Conservation (phyloP, 1,140 invertebrate genomes). For the Temnothorax curvispinosus region DNA sequence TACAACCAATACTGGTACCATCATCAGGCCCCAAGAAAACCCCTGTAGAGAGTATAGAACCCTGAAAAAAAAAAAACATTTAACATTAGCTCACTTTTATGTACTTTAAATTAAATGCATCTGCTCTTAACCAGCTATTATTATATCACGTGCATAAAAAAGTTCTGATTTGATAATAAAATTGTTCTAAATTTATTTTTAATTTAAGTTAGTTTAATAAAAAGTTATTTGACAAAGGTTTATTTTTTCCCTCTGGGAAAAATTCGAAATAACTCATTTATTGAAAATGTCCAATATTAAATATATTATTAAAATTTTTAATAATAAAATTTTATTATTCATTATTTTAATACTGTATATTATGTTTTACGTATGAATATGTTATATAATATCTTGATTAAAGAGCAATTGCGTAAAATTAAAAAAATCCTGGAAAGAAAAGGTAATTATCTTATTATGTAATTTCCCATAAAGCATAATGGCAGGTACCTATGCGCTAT, state of each 20-base stretch:
- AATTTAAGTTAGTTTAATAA: neutral
- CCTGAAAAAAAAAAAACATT: neutral
- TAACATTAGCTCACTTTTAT: neutral
- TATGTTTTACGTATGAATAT: neutral
- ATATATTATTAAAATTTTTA: neutral
- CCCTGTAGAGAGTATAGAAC: neutral
- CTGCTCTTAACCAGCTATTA: neutral
- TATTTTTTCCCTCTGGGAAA: neutral
- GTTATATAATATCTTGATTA: neutral
- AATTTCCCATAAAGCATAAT: neutral
- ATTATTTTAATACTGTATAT: neutral
- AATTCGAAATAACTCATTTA: neutral
- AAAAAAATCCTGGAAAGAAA: neutral
- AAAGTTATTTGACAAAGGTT: neutral
- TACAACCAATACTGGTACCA: neutral
- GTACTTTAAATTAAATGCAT: conserved; percentile 6
- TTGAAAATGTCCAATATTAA: neutral
- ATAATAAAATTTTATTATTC: neutral
- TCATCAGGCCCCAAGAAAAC: neutral
- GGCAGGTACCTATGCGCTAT: neutral
- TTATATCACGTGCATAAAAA: neutral
- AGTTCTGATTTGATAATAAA: neutral
- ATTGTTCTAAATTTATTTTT: neutral
- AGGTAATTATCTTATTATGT: neutral
- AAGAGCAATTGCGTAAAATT: neutral